Percentiles rank a stretch among this genome's conserved stretches.
phyloP scores from a whole-genome alignment of 37 sponge, comb jelly and placozoan genomes.

The Petrosia ficiformis region DNA sequence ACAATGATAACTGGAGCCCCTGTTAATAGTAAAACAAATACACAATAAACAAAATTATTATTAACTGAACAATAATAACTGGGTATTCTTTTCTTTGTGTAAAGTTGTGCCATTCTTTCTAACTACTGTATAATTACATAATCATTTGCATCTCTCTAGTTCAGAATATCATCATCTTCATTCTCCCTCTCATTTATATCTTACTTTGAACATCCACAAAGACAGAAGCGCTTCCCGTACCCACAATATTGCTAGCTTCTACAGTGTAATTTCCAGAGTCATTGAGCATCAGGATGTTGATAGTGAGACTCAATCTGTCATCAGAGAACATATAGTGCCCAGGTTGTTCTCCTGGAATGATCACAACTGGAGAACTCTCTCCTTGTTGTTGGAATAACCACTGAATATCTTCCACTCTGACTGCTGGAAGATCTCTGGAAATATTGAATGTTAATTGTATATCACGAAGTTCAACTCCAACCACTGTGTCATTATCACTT shows the following conservation, averaged over 20 bases:
- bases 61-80: too few relatives aligned
- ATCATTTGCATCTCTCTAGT: too few relatives aligned
- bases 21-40: neutral
- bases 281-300: neutral
- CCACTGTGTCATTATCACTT: neutral
- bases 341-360: neutral
- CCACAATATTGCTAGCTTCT: conserved; percentile 4
- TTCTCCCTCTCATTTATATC: neutral
- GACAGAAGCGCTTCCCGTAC: conserved; percentile 5
- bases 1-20: neutral
- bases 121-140: too few relatives aligned
- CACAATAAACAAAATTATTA: too few relatives aligned
- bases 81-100: too few relatives aligned
- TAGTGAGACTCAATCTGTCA: neutral
- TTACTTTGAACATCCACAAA: conserved; percentile 8
- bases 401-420: conserved; percentile 1
- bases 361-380: neutral
- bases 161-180: too few relatives aligned
- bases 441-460: neutral
- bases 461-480: neutral
- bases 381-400: neutral
- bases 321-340: neutral
- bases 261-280: conserved; percentile 20
- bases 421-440: neutral
- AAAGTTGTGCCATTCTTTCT: too few relatives aligned